A percentile compares a stretch with the other conserved stretches of the same genome.
Conservation (phyloP, 2,888 invertebrate genomes). For the Fragum whitleyi region DNA sequence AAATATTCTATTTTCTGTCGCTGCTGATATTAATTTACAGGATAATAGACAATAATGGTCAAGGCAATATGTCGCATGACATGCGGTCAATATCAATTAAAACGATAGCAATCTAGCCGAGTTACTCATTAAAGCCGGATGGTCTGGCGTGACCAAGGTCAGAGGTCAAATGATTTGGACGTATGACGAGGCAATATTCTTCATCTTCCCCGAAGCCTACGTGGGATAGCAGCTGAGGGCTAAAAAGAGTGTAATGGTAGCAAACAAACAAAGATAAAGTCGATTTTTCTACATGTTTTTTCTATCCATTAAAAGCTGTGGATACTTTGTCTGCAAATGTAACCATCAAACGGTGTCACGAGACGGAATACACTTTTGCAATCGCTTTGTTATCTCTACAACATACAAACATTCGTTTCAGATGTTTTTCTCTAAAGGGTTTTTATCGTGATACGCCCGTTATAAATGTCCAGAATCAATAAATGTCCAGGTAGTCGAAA, state of each 20-base stretch:
- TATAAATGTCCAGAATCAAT: constrained; percentile 22
- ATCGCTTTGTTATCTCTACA: too few relatives aligned
- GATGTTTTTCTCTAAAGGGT: neutral
- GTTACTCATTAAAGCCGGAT: neutral
- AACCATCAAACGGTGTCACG: too few relatives aligned
- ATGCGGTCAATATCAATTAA: neutral
- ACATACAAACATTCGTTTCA: too few relatives aligned
- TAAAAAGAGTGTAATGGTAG: too few relatives aligned
- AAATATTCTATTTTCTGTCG: neutral
- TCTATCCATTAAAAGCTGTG: too few relatives aligned
- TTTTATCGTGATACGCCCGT: neutral
- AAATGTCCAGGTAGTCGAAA: neutral
- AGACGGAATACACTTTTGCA: too few relatives aligned
- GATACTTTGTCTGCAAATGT: too few relatives aligned
- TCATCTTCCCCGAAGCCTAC: too few relatives aligned
- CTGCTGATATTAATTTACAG: neutral
- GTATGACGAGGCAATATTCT: neutral
- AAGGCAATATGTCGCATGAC: constrained; percentile 4
- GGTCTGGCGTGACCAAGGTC: neutral
- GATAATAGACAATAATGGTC: neutral
- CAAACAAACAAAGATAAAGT: too few relatives aligned
- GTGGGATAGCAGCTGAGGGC: too few relatives aligned
- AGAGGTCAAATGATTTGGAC: neutral
- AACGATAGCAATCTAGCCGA: neutral
- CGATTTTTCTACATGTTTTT: too few relatives aligned